Evolutionary conservation across 1,140 invertebrate genomes (phyloP).

Genomic region (Sitobion miscanthi): DNA sequence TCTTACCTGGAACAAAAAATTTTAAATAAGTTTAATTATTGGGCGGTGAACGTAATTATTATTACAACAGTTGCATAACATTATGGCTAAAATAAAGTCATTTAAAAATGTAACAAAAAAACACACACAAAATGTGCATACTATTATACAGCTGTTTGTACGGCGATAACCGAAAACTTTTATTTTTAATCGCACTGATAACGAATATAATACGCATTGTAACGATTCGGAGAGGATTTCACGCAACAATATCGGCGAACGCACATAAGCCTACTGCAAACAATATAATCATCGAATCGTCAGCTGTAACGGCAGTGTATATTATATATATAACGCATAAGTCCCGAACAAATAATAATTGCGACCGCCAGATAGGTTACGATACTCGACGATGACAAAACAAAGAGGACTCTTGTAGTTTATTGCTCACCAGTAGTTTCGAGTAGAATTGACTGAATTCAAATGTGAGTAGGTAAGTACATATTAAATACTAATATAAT

Average conservation of each 20-base stretch:
- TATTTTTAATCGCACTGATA: neutral
- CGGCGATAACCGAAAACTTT: neutral
- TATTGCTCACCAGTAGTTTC: neutral
- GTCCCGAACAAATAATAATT: neutral
- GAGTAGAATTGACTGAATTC: neutral
- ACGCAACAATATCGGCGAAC: neutral
- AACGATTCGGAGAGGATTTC: neutral
- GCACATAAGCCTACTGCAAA: neutral
- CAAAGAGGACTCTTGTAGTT: neutral
- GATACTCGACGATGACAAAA: neutral
- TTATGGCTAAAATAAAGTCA: neutral
- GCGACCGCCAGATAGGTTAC: neutral
- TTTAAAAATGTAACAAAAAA: neutral
- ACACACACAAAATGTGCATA: neutral
- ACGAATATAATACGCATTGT: neutral
- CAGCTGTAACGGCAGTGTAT: neutral
- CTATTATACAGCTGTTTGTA: neutral
- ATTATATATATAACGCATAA: neutral
- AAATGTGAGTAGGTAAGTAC: neutral
- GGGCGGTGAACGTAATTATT: neutral
- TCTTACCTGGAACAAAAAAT: constrained; percentile 18
- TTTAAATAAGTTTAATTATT: neutral
- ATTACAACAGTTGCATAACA: neutral
- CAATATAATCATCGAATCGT: neutral
- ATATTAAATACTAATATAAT: neutral